These are phyloP conservation scores for Tinea semifulvella DNA, from an alignment of 2,888 invertebrate species.

Conservation along the genomic window DNA sequence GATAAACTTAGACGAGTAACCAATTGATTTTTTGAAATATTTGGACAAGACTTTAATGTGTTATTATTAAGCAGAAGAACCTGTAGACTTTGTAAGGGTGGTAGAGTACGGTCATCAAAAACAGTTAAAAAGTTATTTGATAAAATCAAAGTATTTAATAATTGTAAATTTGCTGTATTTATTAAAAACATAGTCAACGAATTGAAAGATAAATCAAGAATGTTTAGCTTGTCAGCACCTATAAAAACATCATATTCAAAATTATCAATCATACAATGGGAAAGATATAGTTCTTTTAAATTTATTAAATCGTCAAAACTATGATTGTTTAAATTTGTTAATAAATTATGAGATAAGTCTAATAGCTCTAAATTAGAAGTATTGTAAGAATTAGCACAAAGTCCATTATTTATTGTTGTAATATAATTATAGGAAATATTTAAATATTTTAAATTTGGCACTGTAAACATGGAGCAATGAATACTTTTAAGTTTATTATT, in stretches of 20 bases:
- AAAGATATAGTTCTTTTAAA: constrained; percentile 36
- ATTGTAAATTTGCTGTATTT: constrained; percentile 32
- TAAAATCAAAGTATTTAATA: constrained; percentile 26
- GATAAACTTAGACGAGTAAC: neutral
- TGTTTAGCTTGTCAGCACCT: constrained; percentile 30
- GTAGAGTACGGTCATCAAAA: neutral
- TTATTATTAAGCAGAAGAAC: neutral
- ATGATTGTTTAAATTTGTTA: constrained; percentile 33
- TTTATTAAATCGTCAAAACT: constrained; percentile 38
- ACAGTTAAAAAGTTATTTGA: neutral
- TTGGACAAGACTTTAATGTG: neutral
- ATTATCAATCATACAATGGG: constrained; percentile 31
- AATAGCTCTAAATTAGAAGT: constrained; percentile 33
- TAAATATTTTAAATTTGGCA: constrained; percentile 30
- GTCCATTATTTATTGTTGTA: constrained; percentile 26
- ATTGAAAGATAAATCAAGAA: constrained; percentile 42
- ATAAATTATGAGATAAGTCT: constrained; percentile 34
- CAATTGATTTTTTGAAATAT: neutral
- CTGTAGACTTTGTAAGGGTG: neutral
- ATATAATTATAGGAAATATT: constrained; percentile 43
- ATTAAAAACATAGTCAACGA: constrained; percentile 29
- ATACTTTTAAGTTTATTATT: constrained; percentile 34
- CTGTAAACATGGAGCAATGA: constrained; percentile 27
- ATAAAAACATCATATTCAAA: constrained; percentile 36
- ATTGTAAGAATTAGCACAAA: constrained; percentile 31